Percentiles rank a stretch among this genome's conserved stretches.
phyloP scores from a whole-genome alignment of 2,888 invertebrate genomes.

The Ophion ellenae region DNA sequence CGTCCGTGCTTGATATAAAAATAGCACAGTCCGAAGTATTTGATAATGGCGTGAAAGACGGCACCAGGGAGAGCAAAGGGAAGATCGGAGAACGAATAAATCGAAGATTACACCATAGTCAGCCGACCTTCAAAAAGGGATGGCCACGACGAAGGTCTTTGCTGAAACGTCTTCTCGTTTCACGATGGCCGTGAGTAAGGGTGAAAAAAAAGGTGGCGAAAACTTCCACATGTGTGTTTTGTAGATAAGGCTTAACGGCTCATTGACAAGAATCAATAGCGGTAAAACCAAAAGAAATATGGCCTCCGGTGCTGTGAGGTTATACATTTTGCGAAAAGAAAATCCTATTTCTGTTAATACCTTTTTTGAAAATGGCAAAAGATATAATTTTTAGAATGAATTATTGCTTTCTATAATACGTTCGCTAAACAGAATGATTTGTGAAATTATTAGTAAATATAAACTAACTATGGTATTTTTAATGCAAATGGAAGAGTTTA shows the following conservation, averaged over 20 bases:
- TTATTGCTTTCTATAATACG: background rate
- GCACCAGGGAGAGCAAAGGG: background rate
- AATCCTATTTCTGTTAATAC: background rate
- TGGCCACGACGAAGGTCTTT: background rate
- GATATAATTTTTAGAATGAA: background rate
- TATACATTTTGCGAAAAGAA: background rate
- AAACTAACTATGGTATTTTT: no score
- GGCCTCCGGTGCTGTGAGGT: background rate
- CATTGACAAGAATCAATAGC: conserved; percentile 33
- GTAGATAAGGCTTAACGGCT: conserved; percentile 43
- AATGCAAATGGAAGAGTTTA: no score
- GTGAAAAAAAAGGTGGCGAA: background rate
- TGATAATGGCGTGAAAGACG: background rate
- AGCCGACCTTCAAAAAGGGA: background rate
- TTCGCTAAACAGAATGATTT: no score
- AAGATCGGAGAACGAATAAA: background rate
- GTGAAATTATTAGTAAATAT: no score
- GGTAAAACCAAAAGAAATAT: conserved; percentile 27
- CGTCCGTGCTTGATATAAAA: background rate
- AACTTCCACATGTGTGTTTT: conserved; percentile 14
- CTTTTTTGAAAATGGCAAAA: background rate
- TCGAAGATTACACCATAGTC: background rate
- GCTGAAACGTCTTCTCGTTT: background rate
- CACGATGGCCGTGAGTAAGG: background rate
- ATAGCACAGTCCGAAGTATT: background rate